Evolutionary conservation across 2,113 vertebrate genomes (phyloP).

Genomic region (Otolemur garnettii): DNA sequence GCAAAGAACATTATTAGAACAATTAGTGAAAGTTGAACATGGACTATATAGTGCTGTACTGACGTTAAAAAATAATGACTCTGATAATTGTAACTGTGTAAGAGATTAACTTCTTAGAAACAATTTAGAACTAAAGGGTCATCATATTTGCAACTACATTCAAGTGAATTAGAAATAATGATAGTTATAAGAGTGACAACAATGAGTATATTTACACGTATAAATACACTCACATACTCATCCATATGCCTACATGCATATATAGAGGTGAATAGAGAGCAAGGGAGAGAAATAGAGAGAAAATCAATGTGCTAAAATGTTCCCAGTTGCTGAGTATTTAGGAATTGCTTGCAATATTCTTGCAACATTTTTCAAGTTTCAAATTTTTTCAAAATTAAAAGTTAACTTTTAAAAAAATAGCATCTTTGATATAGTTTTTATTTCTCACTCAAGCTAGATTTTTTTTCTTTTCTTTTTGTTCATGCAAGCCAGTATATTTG

Average conservation of each 20-base stretch:
- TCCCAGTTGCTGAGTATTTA: background rate
- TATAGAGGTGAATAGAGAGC: background rate
- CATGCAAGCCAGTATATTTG: background rate
- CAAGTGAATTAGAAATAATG: background rate
- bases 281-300: too few relatives aligned
- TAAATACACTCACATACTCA: background rate
- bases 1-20: background rate
- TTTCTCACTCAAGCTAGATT: background rate
- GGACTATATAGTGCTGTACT: background rate
- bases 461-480: background rate
- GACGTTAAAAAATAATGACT: background rate
- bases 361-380: conserved; percentile 13
- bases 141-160: background rate
- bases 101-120: background rate
- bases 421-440: background rate
- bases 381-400: background rate
- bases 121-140: background rate
- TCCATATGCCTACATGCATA: background rate
- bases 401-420: background rate
- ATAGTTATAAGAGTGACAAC: background rate
- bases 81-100: background rate
- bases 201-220: background rate
- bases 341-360: background rate
- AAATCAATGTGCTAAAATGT: background rate
- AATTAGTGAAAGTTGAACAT: background rate